Evolutionary conservation across 2,888 invertebrate genomes (phyloP).

Genomic region (Pterobdella sp.): DNA sequence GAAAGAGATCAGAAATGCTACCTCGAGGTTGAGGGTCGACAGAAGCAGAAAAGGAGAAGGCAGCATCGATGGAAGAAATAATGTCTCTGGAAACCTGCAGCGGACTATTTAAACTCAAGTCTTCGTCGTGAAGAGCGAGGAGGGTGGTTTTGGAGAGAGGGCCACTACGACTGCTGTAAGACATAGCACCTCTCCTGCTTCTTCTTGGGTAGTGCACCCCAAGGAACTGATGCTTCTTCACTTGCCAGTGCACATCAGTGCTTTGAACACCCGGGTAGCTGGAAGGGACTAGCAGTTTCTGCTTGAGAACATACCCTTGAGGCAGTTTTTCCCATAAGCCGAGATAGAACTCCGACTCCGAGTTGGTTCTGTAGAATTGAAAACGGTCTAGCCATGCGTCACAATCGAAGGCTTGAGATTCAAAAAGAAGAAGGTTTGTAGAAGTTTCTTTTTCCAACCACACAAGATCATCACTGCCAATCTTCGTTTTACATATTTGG

Average conservation of each 20-base stretch:
- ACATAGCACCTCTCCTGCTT: conserved; percentile 41
- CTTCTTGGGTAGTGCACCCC: conserved; percentile 44
- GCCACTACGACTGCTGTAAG: conserved; percentile 39
- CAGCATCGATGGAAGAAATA: neutral
- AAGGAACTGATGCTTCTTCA: conserved; percentile 45
- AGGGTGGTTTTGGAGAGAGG: conserved; percentile 44
- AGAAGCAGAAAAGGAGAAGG: too few relatives aligned
- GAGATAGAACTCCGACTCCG: conserved; percentile 41
- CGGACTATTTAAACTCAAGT: conserved; percentile 38
- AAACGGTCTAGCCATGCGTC: conserved; percentile 43
- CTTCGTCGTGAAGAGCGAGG: conserved; percentile 42
- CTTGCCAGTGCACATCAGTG: conserved; percentile 40
- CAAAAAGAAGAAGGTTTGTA: too few relatives aligned
- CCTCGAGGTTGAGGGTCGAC: too few relatives aligned
- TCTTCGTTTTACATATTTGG: too few relatives aligned
- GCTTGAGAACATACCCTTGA: conserved; percentile 41
- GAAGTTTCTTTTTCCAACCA: too few relatives aligned
- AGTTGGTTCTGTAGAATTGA: conserved; percentile 43
- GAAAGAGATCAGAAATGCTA: too few relatives aligned
- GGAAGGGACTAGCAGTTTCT: conserved; percentile 41
- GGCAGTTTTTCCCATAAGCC: conserved; percentile 44
- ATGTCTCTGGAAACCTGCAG: conserved; percentile 32
- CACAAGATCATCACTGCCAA: too few relatives aligned
- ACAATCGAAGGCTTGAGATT: conserved; percentile 43
- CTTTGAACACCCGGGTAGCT: conserved; percentile 40